Evolutionary conservation across 2,888 invertebrate species (phyloP), one percentile per base, ranked within the genome.

Genomic region (Blastobasis lacticolella): DNA sequence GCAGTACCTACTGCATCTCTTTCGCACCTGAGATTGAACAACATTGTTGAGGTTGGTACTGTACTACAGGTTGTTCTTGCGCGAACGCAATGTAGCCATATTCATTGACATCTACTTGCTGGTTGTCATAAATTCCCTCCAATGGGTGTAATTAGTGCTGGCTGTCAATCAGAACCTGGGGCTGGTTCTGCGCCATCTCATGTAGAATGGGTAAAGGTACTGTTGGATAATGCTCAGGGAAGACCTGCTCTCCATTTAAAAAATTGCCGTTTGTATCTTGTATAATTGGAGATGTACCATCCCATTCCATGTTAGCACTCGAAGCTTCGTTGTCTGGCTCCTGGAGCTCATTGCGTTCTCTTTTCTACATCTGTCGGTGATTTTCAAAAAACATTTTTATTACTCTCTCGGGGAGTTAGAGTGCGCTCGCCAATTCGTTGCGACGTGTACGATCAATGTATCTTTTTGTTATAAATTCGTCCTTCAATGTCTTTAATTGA

Each of bases 341-440:
- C 23, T 23, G 23, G 23, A 23, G 61, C 50, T 81, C 82, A 4
- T 71, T 64, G 43, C 80, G 80, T 55, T 91, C 91, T 65, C 92
- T 93, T 69, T 93, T 93, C 64, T 83, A 87, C 58, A 93, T 93
- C 94, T 95, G 95, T 0, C 94, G 81, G 0, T 94, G 86, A 69
- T 95, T 95, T 67, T 95, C 95, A 71, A 95, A 95, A 95, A 95
- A 95, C 42, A 95, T 94, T 73, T 95, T 95, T 48, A 95, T 93
- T 0, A 75, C 78, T 2, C 78, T 69, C 53, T 83, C 81, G 49
- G 77, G 76, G 10, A 82, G 56, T 0, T 54, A 57, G 0, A 75
- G 59, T 4, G 52, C 44, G 0, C 64, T 64, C 0, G 73, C 68
- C 0, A 96, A 86, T 63, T 23, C 23, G n/a, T n/a, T n/a, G n/a